Evolutionary conservation across 2,888 invertebrate genomes (phyloP), one percentile per base, ranked within the genome.

Genomic region (Scaptodrosophila latifasciaeformis): DNA sequence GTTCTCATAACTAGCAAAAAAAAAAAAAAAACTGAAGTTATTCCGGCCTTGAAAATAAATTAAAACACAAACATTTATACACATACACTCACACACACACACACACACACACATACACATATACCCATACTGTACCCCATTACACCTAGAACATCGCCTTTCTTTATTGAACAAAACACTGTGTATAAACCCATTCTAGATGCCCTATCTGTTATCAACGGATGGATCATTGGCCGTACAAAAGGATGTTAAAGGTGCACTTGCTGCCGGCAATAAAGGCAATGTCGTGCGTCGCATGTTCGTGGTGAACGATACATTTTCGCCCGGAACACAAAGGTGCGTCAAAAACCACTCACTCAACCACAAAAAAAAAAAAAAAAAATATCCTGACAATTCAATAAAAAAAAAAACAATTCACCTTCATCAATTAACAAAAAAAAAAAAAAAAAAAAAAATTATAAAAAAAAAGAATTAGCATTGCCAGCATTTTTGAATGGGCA

Each of bases 231-330:
- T 87, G 67, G 85, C 86, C 53, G 83, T 86, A 45, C 86, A 86
- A 69, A 86, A 86, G 75, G 87, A 86, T 70, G 81, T 84, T 34
- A 87, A 87, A 74, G 85, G 84, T 40, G 82, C 79, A 47, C 76
- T 86, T 49, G 75, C 83, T 44, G 72, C 81, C 45, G 81, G 84
- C 54, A 85, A 86, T 62, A 86, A 87, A 61, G 82, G 82, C 49
- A 85, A 86, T 69, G 84, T 87, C 49, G 85, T 87, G 46, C 84
- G 87, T 48, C 84, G 87, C 50, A 86, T 86, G 87, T 84, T 85
- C 69, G 86, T 87, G 29, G 86, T 86, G 44, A 86, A 87, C 70
- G 87, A 86, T 66, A 82, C 86, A 45, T 85, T 86, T 67, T 67
- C 84, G 63, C 70, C 82, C 57, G 84, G 85, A 60, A 74, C 84